A percentile compares a stretch with the other conserved stretches of the same genome.
Conservation (phyloP, 2,113 vertebrate genomes). For the Muntiacus reevesi region DNA sequence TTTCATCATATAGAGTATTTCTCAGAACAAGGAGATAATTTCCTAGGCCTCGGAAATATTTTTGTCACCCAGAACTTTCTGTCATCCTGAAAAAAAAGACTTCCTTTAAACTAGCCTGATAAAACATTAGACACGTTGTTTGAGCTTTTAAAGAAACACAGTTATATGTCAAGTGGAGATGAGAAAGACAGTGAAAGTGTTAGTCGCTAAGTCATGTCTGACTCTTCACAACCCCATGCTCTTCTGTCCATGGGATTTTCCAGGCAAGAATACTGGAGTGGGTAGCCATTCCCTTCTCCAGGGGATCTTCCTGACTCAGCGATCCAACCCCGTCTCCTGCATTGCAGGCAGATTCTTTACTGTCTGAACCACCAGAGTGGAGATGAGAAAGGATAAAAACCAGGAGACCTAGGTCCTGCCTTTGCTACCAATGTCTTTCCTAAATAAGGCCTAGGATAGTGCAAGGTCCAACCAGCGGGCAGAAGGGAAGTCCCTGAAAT, state of each 20-base stretch:
- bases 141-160: not conserved
- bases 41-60: not conserved
- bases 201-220: not conserved
- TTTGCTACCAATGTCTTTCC: not conserved
- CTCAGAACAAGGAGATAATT: not conserved
- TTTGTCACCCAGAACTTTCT: slow-evolving; percentile 8
- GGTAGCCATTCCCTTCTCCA: not conserved
- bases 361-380: not conserved
- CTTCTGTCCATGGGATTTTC: not conserved
- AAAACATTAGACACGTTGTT: not conserved
- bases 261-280: not conserved
- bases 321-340: not conserved
- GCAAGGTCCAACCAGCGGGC: not conserved
- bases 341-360: not conserved
- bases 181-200: not conserved
- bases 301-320: not conserved
- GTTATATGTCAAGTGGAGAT: not conserved
- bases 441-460: not conserved
- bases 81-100: not conserved
- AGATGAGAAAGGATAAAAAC: not conserved
- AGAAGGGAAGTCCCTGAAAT: not conserved
- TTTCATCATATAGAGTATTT: not conserved
- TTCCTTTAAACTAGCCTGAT: not conserved
- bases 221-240: not conserved
- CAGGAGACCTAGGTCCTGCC: not conserved